phyloP scores from a whole-genome alignment of 2,888 invertebrate species.

The Thumatha senex region DNA sequence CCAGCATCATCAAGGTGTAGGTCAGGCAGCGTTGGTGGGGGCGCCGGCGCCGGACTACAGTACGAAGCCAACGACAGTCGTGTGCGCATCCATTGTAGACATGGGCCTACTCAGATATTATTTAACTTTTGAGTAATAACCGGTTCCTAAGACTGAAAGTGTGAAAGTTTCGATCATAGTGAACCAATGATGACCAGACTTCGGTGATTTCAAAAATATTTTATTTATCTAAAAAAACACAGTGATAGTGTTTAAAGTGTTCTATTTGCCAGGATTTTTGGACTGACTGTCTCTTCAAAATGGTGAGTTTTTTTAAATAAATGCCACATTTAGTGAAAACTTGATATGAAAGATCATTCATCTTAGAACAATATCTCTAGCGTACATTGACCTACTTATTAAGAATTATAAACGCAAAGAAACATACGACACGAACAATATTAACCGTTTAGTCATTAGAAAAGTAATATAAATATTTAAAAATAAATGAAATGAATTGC shows the following conservation, averaged over 20 bases:
- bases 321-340: slow-evolving; percentile 14
- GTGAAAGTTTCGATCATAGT: slow-evolving; percentile 60
- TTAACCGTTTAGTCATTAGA: background rate
- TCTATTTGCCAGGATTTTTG: slow-evolving; percentile 58
- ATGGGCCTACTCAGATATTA: slow-evolving; percentile 53
- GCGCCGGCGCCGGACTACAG: slow-evolving; percentile 53
- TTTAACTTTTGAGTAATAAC: slow-evolving; percentile 45
- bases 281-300: slow-evolving; percentile 45
- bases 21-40: slow-evolving; percentile 70
- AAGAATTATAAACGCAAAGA: slow-evolving; percentile 39
- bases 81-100: slow-evolving; percentile 62
- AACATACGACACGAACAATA: slow-evolving; percentile 48
- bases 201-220: slow-evolving; percentile 49
- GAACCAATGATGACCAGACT: slow-evolving; percentile 64
- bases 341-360: slow-evolving; percentile 19
- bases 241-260: slow-evolving; percentile 71
- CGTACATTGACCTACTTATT: slow-evolving; percentile 63
- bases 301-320: slow-evolving; percentile 53
- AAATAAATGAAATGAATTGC: background rate
- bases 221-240: slow-evolving; percentile 24
- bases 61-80: slow-evolving; percentile 61
- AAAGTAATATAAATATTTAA: background rate
- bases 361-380: slow-evolving; percentile 52
- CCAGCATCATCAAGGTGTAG: slow-evolving; percentile 67
- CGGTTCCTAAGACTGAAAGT: slow-evolving; percentile 58